Conservation (phyloP, 2,797 vertebrate genomes). For the Atherinosoma microstoma region DNA sequence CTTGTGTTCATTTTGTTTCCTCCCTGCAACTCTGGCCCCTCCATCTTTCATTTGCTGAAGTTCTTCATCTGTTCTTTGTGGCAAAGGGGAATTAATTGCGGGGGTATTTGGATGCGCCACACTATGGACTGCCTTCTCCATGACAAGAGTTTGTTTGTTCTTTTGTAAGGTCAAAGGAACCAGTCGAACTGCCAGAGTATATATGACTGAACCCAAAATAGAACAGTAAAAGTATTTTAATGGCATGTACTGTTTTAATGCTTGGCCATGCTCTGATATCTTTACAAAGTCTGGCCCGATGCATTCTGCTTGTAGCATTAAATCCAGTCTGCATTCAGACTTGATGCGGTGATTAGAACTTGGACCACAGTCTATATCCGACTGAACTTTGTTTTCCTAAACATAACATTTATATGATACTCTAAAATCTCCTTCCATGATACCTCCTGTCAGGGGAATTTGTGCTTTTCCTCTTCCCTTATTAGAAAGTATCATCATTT, state of each 20-base stretch:
- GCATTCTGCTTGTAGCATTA: constrained; percentile 10
- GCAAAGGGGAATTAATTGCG: constrained; percentile 37
- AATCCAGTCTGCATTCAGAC: constrained; percentile 1
- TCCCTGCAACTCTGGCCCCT: constrained; percentile 7
- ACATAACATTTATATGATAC: constrained; percentile 5
- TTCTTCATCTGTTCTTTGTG: not conserved
- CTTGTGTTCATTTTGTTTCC: constrained; percentile 28
- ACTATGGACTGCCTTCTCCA: constrained; percentile 16
- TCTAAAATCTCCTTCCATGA: constrained; percentile 25
- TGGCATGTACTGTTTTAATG: constrained; percentile 40
- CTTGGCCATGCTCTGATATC: constrained; percentile 34
- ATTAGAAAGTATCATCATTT: constrained; percentile 56
- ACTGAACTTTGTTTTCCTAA: constrained; percentile 14
- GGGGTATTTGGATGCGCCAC: constrained; percentile 33
- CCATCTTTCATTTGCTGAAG: constrained; percentile 2
- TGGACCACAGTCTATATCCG: constrained; percentile 14
- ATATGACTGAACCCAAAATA: constrained; percentile 63
- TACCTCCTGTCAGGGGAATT: constrained; percentile 36
- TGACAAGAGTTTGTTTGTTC: constrained; percentile 49
- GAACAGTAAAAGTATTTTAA: constrained; percentile 53
- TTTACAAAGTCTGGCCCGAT: constrained; percentile 22
- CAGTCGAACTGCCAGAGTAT: constrained; percentile 41
- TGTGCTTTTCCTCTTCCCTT: constrained; percentile 47
- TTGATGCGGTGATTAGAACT: not conserved
- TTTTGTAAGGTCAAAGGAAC: constrained; percentile 54